Evolutionary conservation across 2,113 vertebrate genomes (phyloP).

Genomic region (Sminthopsis crassicaudata): DNA sequence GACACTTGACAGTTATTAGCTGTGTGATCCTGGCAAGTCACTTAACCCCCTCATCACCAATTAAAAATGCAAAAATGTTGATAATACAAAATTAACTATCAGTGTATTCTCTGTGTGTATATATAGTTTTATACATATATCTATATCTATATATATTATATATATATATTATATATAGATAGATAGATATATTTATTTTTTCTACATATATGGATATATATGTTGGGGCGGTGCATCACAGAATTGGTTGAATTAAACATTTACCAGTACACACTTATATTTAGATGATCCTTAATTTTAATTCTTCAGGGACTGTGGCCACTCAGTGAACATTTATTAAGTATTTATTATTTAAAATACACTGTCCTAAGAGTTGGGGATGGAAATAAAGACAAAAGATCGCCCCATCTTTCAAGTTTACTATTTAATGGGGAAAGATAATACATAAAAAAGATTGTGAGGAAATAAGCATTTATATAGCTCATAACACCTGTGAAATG

Average conservation of each 20-base stretch:
- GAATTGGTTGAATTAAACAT: neutral
- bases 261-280: neutral
- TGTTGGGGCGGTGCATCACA: no score
- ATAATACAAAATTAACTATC: neutral
- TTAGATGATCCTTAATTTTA: neutral
- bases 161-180: no score
- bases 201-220: no score
- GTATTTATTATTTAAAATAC: neutral
- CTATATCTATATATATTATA: fast-evolving
- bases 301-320: neutral
- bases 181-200: neutral
- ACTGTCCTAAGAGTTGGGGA: neutral
- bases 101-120: neutral
- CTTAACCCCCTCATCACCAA: no score
- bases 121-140: neutral
- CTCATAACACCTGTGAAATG: neutral
- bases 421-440: neutral
- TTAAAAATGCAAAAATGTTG: neutral
- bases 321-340: neutral
- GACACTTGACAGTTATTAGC: no score
- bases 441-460: neutral
- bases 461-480: neutral
- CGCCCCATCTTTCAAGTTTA: neutral
- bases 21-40: no score
- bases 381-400: neutral